Base-by-base conservation (phyloP, 35 echinoderm and acorn worm genomes). In the Apostichopus californicus region DNA sequence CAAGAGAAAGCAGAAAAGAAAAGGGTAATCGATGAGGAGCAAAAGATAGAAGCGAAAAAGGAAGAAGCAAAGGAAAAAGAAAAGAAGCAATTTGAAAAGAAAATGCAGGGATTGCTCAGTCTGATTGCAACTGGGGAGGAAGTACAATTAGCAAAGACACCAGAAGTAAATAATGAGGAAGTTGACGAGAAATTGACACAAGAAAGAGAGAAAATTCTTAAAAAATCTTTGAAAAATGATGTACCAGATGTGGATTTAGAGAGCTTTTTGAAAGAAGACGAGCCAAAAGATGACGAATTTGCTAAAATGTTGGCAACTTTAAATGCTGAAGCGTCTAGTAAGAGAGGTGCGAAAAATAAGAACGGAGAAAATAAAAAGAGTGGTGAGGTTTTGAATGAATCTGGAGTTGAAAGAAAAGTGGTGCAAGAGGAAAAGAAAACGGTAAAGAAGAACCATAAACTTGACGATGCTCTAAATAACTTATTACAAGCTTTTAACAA, bases 241-340 rank as follows among this genome's bases (percentile, higher is more conserved):
- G 86, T 87, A 10, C 86, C 86, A 3, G 86, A 87, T 66, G 71
- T 87, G 86, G 86, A 87, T 65, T 64, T 87, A 52, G 86, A 87
- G 64, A 87, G 86, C 64, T 87, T 87, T 57, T 64, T 87, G 57
- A 87, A 87, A 59, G 57, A 87, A 71, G 52, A 54, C 22, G 28
- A 71, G 52, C 57, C 57, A 17, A 63, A 87, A 14, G 86, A 71
- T 22, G 86, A 87, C 59, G 86, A 87, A 71, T 87, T 87, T 87
- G 28, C 57, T 17, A 87, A 87, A 52, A 87, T 87, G 86, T 71
- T 87, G 64, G 86, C 86, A 22, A 22, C 55, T 17, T 57, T 87
- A 68, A 83, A 87, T 64, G 86, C 86, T 12, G 86, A 87, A 46
- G 54, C 86, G 24, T 11, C 80, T 8, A 53, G 80, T n/a, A 83